Base-by-base conservation (phyloP, 2,797 vertebrate species). In the Dermochelys coriacea region DNA sequence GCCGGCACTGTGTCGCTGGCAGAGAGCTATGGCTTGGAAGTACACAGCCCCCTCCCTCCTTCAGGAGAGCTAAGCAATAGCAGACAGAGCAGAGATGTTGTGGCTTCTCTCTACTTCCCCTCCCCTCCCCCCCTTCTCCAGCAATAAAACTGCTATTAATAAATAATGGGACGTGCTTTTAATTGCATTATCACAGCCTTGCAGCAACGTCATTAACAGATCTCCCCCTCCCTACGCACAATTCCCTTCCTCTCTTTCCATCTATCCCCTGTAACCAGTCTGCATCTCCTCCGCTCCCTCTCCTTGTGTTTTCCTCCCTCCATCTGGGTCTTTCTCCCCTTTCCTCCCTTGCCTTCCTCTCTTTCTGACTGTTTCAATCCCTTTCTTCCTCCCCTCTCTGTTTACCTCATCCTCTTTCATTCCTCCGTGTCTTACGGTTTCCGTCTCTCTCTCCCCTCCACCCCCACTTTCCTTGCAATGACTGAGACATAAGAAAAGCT, bases 121-220 rank as follows among this genome's bases (percentile, higher is more conserved):
- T 74, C 82, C 84, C 79, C 88, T 81, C 0, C 2, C 94, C 84
- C 71, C 25, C 87, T 95, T 88, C 85, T 68, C 75, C 15, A 96
- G 59, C 84, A 54, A 16, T 47, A 84, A 80, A 95, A 57, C 90
- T 90, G 86, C 78, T 84, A 94, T 97, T 91, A 97, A 97, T 97
- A 97, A 97, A 84, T 96, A 87, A 97, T 92, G 84, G 84, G 8
- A 31, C 82, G 57, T 1, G 1, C 54, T 90, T 82, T 91, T 97
- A 94, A 97, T 96, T 95, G 96, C 90, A 93, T 31, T 59, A 77
- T 88, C 79, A 85, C 93, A 86, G 85, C 87, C 90, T 74, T 12
- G 78, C 82, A 94, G 82, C 88, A 18, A 9, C 41, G 25, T 74
- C 88, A 15, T 89, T 80, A 96, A 91, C 88, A 89, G 90, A 80